Evolutionary conservation across 1,140 invertebrate species (phyloP).

Genomic region (Papilio glaucus): DNA sequence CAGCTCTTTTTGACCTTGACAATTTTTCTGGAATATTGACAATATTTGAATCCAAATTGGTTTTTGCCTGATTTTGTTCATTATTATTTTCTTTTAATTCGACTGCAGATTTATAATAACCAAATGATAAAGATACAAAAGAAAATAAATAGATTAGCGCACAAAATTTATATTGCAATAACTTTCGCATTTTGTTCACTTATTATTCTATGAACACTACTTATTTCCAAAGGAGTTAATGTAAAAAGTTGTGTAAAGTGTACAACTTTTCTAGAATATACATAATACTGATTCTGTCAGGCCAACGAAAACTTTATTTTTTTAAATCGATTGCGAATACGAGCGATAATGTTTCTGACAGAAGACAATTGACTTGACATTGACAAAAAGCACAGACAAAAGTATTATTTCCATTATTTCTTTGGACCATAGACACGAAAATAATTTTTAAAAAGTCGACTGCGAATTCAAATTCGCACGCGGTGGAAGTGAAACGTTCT

Average conservation of each 20-base stretch:
- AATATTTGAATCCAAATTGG: constrained; percentile 25
- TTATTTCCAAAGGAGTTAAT: not conserved
- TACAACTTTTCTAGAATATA: not conserved
- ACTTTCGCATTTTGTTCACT: constrained; percentile 2
- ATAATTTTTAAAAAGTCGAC: too few species aligned
- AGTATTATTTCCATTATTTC: too few species aligned
- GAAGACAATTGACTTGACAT: too few species aligned
- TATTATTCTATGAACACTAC: not conserved
- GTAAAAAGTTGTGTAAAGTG: not conserved
- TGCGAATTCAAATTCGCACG: too few species aligned
- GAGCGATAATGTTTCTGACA: not conserved
- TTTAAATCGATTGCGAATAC: constrained; percentile 13
- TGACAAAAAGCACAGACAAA: not conserved
- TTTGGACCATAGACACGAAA: too few species aligned
- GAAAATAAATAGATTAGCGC: constrained; percentile 22
- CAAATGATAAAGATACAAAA: constrained; percentile 25
- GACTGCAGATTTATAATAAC: not conserved
- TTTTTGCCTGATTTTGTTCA: constrained; percentile 37
- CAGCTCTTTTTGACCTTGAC: constrained; percentile 64
- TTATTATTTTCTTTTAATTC: constrained; percentile 37
- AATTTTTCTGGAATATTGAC: constrained; percentile 35
- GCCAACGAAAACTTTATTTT: constrained; percentile 6
- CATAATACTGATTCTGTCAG: constrained; percentile 18
- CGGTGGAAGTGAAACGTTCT: too few species aligned
- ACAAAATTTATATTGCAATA: constrained; percentile 13